Base-by-base conservation (phyloP, 2,797 vertebrate genomes). In the Amphiprion clarkii region DNA sequence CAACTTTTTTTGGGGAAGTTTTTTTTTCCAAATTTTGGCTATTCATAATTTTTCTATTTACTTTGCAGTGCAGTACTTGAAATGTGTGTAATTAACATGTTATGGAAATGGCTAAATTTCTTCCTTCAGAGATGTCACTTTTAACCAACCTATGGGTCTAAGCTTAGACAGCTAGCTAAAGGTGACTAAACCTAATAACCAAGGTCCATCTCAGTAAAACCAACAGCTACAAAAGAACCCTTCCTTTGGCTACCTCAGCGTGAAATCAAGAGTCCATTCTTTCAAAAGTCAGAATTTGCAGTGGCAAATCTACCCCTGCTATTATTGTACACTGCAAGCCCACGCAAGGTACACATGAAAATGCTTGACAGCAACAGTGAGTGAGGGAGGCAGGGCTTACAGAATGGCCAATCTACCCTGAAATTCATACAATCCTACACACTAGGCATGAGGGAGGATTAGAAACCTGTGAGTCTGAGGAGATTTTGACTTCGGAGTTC, bases 401-500 rank as follows among this genome's bases (percentile, higher is more conserved):
- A 19, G 16, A 25, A 33, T 25, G 49, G 42, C 23, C 58, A 62
- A 39, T 16, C 36, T 23, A 76, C 25, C 54, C 65, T 29, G n/a
- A 59, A 63, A 53, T 58, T 52, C 58, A 51, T 44, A 53, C 19
- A 25, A 12, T 48, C 29, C 3, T 14, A 46, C 8, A 17, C 46
- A 12, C 21, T 8, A 17, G 29, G 53, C 39, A 36, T n/a, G 42
- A 23, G 12, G 27, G 67, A 16, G 29, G 33, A 23, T 61, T 40
- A n/a, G 23, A 74, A 46, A 59, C 21, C 9, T 60, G 56, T 14
- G 67, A 68, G 63, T 29, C 27, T 25, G 21, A 62, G 64, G 14
- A 69, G 58, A 68, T 57, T 42, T 21, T 25, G 29, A 64, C 63
- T 65, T 60, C 44, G 14, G 46, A 53, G 53, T 67, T 77, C 42